Evolutionary conservation across 1,140 invertebrate genomes (phyloP).

Genomic region (Ladona fulva): DNA sequence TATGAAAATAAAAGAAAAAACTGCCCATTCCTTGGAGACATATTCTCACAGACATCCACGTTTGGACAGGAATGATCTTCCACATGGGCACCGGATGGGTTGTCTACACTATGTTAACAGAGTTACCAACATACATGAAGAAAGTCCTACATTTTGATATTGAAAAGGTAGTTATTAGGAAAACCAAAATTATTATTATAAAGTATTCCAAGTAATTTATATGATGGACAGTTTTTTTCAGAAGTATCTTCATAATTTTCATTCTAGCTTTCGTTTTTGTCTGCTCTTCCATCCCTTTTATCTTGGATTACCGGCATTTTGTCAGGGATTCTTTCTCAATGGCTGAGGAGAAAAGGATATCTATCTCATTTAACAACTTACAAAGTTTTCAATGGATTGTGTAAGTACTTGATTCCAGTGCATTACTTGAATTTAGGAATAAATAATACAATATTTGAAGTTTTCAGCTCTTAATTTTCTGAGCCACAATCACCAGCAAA

Average conservation of each 20-base stretch:
- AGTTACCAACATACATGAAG: not conserved
- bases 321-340: not conserved
- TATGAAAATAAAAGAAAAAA: no score
- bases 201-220: not conserved
- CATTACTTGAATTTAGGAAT: no score
- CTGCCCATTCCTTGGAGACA: not conserved
- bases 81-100: not conserved
- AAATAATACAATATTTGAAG: no score
- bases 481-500: no score
- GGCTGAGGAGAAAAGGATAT: not conserved
- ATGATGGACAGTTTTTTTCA: not conserved
- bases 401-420: not conserved
- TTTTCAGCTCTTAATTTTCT: no score
- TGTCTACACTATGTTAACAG: not conserved
- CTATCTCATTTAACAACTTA: not conserved
- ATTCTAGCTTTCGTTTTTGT: not conserved
- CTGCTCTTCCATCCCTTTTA: not conserved
- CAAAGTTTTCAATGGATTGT: not conserved
- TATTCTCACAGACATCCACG: not conserved
- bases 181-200: not conserved
- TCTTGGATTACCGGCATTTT: not conserved
- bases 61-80: not conserved
- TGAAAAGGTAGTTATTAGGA: not conserved
- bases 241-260: not conserved
- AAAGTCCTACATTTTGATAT: not conserved